These are phyloP conservation scores for Polydrusus cervinus DNA, from an alignment of 2,888 invertebrate species.

Conservation along the genomic window DNA sequence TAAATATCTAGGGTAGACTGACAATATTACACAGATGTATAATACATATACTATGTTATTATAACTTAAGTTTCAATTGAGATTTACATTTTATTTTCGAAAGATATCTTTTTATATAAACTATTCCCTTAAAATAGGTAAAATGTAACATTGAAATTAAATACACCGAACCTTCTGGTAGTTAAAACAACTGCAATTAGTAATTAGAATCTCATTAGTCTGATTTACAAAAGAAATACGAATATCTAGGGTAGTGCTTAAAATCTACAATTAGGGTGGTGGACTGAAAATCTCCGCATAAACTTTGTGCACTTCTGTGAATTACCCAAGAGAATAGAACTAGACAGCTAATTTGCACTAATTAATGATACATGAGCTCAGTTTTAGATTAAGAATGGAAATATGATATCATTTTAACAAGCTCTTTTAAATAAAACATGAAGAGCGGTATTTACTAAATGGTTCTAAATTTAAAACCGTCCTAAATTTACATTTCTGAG, in stretches of 20 bases:
- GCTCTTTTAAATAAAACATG: neutral
- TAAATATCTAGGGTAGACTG: too few relatives aligned
- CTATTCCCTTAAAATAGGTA: neutral
- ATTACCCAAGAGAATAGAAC: conserved; percentile 20
- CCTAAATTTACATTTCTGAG: too few relatives aligned
- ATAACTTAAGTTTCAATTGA: too few relatives aligned
- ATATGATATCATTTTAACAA: conserved; percentile 15
- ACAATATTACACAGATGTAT: too few relatives aligned
- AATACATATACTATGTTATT: too few relatives aligned
- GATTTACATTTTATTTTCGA: too few relatives aligned
- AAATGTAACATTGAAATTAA: conserved; percentile 12
- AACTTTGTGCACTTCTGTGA: conserved; percentile 23
- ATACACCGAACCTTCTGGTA: neutral
- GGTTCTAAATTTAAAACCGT: too few relatives aligned
- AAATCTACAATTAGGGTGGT: conserved; percentile 10
- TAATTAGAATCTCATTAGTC: conserved; percentile 43
- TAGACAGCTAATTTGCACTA: conserved; percentile 22
- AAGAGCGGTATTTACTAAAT: too few relatives aligned
- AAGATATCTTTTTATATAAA: too few relatives aligned
- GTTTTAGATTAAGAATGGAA: neutral
- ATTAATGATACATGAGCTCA: conserved; percentile 11
- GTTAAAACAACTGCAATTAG: conserved; percentile 28
- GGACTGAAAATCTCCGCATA: conserved; percentile 18
- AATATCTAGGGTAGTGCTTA: conserved; percentile 18
- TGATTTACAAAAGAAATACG: conserved; percentile 19